Base-by-base conservation (phyloP, 2,888 invertebrate genomes). In the Meghimatium bilineatum region DNA sequence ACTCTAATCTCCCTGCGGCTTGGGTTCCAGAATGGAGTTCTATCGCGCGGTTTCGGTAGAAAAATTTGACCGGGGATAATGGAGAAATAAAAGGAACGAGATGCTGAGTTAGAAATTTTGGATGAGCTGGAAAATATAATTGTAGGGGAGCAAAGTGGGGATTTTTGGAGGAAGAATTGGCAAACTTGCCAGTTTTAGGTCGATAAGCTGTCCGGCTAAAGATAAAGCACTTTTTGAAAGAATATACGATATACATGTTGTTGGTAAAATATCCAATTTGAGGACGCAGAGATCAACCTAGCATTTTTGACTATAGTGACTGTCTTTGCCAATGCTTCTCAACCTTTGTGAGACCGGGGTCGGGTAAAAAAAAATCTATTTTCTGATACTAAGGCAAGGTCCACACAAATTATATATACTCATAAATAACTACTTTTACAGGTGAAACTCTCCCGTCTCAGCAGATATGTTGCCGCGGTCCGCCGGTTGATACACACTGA, bases 1-100 rank as follows among this genome's bases (percentile, higher is more conserved):
- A 49, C 44, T 72, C 14, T 72, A 72, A 72, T 72, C 72, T 72
- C 49, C n/a, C 44, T 23, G 44, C 49, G 44, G 72, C 72, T 44
- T 72, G 72, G 14, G 26, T 44, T 49, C 72, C 14, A 38, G n/a
- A 44, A 72, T 72, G 72, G 44, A 29, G n/a, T n/a, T 72, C 72
- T 17, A 44, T 72, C 72, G 34, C 44, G 72, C 44, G 72, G 72
- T 44, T 49, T 72, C 44, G 10, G n/a, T n/a, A n/a, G 72, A 72
- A 38, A 72, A 72, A n/a, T 26, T 72, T 1, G 12, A 10, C 44
- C n/a, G n/a, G n/a, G 6, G 44, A 44, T 44, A 72, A n/a, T n/a
- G 44, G 44, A 49, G 44, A 20, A 72, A 44, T 44, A n/a, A 14
- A n/a, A 26, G 1, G 26, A 72, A 72, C 44, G n/a, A 72, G 72